Base-by-base conservation (phyloP, 2,888 invertebrate genomes). In the Morpho helenor region DNA sequence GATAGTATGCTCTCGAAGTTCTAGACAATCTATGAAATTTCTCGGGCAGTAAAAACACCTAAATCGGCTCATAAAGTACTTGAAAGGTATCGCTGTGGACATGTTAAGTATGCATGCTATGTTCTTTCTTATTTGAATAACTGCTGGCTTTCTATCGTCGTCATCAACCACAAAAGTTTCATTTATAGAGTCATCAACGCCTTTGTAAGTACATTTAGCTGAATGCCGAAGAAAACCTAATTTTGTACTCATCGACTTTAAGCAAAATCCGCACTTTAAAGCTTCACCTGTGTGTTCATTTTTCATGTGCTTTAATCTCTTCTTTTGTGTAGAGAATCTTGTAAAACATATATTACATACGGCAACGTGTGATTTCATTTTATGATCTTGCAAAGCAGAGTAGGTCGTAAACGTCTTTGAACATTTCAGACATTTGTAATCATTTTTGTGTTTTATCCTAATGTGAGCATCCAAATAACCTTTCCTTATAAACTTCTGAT, bases 1-100 rank as follows among this genome's bases (percentile, higher is more conserved):
- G 3, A 70, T 64, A 0, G 86, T 82, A 46, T 89, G 88, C 7
- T 77, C 69, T 63, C 76, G 82, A 7, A 89, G 69, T 42, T 76
- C 75, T 2, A 78, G 73, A 56, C 84, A 82, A 22, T 77, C 73
- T 0, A 64, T 68, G 47, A 83, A 88, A 53, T 83, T 77, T 70
- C 79, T 76, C 0, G 81, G 66, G 61, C 88, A 89, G 57, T 84
- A 89, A 57, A 88, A 89, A 63, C 89, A 89, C 23, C 80, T 65
- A 54, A 87, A 85, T 53, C 75, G 76, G 55, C 77, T 81, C 72
- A 81, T 75, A 60, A 75, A 85, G 65, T 76, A 79, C 61, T 84
- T 87, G 50, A 88, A 88, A 0, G 88, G 88, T n/a, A 87, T 65
- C 2, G 77, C 83, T 0, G 84, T 83, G 0, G 86, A 81, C 76